phyloP scores from a whole-genome alignment of 2,113 vertebrate genomes.

The cattle (Bos taurus) region DNA sequence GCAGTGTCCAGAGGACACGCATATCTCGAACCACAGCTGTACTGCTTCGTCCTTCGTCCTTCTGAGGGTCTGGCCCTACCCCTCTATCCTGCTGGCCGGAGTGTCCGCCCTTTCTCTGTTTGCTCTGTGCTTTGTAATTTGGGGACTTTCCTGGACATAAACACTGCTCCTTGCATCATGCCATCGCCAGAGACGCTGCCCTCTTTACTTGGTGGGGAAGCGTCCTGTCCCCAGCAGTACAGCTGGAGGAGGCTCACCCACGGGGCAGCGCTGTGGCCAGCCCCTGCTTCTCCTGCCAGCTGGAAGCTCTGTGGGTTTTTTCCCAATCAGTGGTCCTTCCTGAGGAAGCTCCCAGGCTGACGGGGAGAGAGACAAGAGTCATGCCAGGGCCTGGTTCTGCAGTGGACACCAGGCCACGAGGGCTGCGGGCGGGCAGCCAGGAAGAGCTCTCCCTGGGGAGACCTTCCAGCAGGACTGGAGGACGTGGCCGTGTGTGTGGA shows the following conservation, averaged over 20 bases:
- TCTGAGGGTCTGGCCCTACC: not conserved
- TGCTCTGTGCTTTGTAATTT: accelerated
- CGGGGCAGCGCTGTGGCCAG: not conserved
- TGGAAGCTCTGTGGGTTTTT: not conserved
- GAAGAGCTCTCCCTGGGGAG: not conserved
- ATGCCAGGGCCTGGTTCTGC: not conserved
- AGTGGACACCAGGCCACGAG: too few relatives aligned
- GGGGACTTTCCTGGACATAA: not conserved
- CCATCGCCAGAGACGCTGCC: not conserved
- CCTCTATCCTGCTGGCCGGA: not conserved
- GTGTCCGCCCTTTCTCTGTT: not conserved
- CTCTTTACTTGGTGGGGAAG: not conserved
- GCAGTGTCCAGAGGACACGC: not conserved
- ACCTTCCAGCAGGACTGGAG: not conserved
- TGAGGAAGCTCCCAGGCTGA: not conserved
- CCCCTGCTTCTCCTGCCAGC: not conserved
- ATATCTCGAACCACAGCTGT: not conserved
- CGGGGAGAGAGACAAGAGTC: not conserved
- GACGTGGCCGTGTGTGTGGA: not conserved
- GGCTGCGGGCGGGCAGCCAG: not conserved
- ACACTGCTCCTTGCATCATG: not conserved
- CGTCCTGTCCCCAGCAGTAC: not conserved
- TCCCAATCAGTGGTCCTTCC: not conserved
- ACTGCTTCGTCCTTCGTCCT: accelerated
- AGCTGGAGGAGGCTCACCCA: not conserved